Evolutionary conservation across 2,888 invertebrate genomes (phyloP).

Genomic region (Diadegma fenestrale): DNA sequence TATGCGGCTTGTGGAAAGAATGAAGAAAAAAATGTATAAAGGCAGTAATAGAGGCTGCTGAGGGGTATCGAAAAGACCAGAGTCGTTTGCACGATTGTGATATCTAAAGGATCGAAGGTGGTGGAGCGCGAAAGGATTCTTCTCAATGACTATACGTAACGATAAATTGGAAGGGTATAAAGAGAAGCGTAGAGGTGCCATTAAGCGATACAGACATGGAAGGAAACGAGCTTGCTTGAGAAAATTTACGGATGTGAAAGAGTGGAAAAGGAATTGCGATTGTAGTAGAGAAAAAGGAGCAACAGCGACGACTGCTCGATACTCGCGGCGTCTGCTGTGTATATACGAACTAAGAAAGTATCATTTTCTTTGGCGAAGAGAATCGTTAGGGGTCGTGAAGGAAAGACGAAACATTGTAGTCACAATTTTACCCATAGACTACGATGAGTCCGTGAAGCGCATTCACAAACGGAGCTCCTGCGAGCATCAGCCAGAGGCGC

Average conservation of each 20-base stretch:
- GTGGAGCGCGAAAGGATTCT: constrained; percentile 4
- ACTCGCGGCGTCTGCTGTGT: neutral
- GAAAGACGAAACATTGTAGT: constrained; percentile 43
- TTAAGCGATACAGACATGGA: constrained; percentile 29
- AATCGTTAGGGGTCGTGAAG: constrained; percentile 28
- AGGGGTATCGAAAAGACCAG: neutral
- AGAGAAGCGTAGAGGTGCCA: constrained; percentile 2
- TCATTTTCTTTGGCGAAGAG: constrained; percentile 42
- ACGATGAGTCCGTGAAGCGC: constrained; percentile 22
- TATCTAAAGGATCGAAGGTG: constrained; percentile 23
- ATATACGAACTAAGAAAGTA: no score
- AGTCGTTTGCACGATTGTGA: constrained; percentile 24
- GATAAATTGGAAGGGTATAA: constrained; percentile 47
- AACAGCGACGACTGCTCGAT: constrained; percentile 14
- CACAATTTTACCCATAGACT: constrained; percentile 9
- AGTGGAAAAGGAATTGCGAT: constrained; percentile 28
- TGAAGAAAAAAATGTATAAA: neutral
- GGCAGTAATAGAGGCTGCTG: neutral
- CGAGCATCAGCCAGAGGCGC: neutral
- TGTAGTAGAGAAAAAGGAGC: constrained; percentile 18
- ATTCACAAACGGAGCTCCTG: constrained; percentile 24
- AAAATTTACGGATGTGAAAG: constrained; percentile 20
- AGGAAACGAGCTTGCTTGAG: constrained; percentile 8
- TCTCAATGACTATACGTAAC: constrained; percentile 27
- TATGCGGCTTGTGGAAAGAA: neutral